Conservation (phyloP, 2,113 vertebrate genomes). For the Etheostoma cragini region DNA sequence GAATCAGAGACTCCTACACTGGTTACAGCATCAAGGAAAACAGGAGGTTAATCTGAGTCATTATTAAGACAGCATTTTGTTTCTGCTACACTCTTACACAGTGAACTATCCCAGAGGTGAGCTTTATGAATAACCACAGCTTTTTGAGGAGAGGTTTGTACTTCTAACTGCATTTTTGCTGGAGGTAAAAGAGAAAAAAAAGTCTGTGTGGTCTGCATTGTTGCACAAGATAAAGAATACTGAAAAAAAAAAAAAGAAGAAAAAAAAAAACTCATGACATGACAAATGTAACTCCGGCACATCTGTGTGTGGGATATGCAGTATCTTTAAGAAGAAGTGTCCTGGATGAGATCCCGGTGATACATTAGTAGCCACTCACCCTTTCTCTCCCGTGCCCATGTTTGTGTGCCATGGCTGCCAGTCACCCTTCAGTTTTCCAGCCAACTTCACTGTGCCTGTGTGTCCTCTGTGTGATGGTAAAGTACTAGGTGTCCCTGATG, state of each 20-base stretch:
- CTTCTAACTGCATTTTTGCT: background rate
- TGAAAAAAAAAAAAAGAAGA: background rate
- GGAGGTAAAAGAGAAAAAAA: background rate
- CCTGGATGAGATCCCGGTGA: slow-evolving; percentile 27
- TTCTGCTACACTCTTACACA: slow-evolving; percentile 17
- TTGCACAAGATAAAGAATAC: background rate
- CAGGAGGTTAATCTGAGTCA: slow-evolving; percentile 37
- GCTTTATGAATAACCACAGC: slow-evolving; percentile 2
- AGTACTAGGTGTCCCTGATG: slow-evolving; percentile 78
- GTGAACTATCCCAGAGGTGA: slow-evolving; percentile 11
- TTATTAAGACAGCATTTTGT: slow-evolving; percentile 27
- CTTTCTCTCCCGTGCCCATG: slow-evolving; percentile 71
- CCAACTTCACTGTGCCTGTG: slow-evolving; percentile 64
- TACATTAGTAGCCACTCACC: slow-evolving; percentile 72
- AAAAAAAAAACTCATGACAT: slow-evolving; percentile 21
- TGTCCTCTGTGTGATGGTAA: slow-evolving; percentile 71
- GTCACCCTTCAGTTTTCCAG: slow-evolving; percentile 56
- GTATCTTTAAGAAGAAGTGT: slow-evolving; percentile 29
- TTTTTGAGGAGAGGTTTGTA: background rate
- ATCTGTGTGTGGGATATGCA: slow-evolving; percentile 32
- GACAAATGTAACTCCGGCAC: slow-evolving; percentile 8
- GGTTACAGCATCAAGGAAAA: slow-evolving; percentile 1
- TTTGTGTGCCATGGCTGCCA: slow-evolving; percentile 75
- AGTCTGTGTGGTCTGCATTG: background rate
- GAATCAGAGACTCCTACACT: slow-evolving; percentile 13